Base-by-base conservation (phyloP, 2,888 invertebrate species). In the Cephus pulcher region DNA sequence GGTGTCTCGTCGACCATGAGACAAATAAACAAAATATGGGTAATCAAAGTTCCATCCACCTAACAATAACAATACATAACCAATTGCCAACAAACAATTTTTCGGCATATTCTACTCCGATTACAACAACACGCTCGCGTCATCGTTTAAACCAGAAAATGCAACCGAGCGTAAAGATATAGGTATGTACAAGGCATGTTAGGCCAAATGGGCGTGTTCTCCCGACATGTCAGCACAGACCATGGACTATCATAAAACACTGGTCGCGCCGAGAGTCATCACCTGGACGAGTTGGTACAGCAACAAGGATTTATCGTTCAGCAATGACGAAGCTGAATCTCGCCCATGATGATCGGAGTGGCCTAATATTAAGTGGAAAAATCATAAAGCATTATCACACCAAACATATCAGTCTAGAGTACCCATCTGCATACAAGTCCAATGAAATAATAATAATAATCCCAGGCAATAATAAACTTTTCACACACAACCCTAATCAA, bases 201-300 rank as follows among this genome's bases (percentile, higher is more conserved):
- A n/a, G 56, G 37, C 12, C n/a, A 40, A 70, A 33, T 32, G 34
- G 70, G 56, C 76, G 71, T 35, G 75, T 75, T 75, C 70, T 34
- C n/a, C 40, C 68, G 37, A 75, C 70, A 70, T 71, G 75, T 78
- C 40, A 75, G 71, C 32, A 69, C 68, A 12, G 33, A 34, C 70
- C 30, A 33, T n/a, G 56, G n/a, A 75, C 78, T 75, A 78, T 78
- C 40, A 75, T 75, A 70, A 78, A 40, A 78, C 75, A 75, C 40
- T 70, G 40, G 33, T 70, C 33, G 78, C 68, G 70, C 71, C 78
- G 75, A 68, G 78, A 78, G 70, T 75, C 78, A 75, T 78, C 78
- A 78, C 78, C 75, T 78, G 78, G 71, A 40, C 75, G 74, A 74
- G 75, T 37, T 75, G 75, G 75, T 75, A 78, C 70, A 78, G 56